Conservation (phyloP, 2,113 vertebrate genomes). For the Oriolus oriolus region DNA sequence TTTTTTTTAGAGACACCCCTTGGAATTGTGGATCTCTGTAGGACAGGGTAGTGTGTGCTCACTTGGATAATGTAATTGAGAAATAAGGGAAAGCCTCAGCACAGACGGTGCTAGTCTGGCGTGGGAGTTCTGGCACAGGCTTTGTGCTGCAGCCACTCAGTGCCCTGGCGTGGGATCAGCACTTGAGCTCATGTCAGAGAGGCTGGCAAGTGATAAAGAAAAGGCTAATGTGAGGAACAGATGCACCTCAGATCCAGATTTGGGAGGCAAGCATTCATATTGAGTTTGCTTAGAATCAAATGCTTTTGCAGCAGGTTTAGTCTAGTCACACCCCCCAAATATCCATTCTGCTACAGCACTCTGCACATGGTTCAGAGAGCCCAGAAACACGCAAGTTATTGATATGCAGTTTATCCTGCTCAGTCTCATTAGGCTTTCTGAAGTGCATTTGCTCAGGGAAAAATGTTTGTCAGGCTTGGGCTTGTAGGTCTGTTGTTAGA, state of each 20-base stretch:
- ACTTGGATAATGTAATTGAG: not conserved
- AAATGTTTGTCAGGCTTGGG: not conserved
- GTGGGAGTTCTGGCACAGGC: not conserved
- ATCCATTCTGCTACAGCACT: not conserved
- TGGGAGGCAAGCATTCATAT: not conserved
- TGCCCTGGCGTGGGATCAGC: not conserved
- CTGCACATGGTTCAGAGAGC: not conserved
- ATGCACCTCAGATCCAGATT: not conserved
- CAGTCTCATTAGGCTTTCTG: not conserved
- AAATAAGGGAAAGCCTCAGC: not conserved
- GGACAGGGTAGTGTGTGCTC: not conserved
- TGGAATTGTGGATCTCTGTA: not conserved
- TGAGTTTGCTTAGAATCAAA: not conserved
- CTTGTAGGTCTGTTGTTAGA: not conserved
- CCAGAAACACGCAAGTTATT: not conserved
- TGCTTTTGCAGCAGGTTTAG: not conserved
- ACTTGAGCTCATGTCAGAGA: not conserved
- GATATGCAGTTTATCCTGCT: not conserved
- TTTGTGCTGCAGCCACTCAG: not conserved
- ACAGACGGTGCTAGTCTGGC: not conserved
- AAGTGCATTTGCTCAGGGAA: not conserved
- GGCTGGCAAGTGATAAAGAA: not conserved
- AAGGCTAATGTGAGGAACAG: not conserved
- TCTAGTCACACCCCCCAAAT: not conserved
- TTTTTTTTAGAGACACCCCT: not conserved